These are phyloP conservation scores for Notolepis coatsorum DNA, from an alignment of 2,797 vertebrate species.

Conservation along the genomic window DNA sequence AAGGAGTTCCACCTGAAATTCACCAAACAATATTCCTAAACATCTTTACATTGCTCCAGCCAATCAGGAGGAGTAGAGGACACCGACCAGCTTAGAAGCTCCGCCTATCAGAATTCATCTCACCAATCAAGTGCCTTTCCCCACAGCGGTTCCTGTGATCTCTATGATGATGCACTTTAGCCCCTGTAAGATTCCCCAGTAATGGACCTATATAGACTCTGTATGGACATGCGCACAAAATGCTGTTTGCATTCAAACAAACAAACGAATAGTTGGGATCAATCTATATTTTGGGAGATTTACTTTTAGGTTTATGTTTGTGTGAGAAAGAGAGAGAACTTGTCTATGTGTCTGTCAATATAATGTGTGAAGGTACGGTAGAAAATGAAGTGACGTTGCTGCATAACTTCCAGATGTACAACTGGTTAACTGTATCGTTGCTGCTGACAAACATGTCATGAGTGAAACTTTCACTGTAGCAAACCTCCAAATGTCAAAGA, in stretches of 20 bases:
- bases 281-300: not conserved
- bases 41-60: not conserved
- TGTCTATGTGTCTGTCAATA: slow-evolving; percentile 28
- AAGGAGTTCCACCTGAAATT: slow-evolving; percentile 89
- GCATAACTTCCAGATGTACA: slow-evolving; percentile 27
- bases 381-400: slow-evolving; percentile 24
- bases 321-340: slow-evolving; percentile 28
- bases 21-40: slow-evolving; percentile 84
- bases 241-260: slow-evolving; percentile 24
- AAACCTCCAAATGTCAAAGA: slow-evolving; percentile 37
- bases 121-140: slow-evolving; percentile 69
- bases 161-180: slow-evolving; percentile 61
- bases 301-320: slow-evolving; percentile 23
- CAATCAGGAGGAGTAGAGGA: not conserved
- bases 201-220: slow-evolving; percentile 23
- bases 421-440: slow-evolving; percentile 32
- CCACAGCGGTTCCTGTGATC: slow-evolving; percentile 47
- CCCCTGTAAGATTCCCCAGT: slow-evolving; percentile 34
- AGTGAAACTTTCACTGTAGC: slow-evolving; percentile 18
- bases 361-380: slow-evolving; percentile 7
- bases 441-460: slow-evolving; percentile 27
- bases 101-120: slow-evolving; percentile 48
- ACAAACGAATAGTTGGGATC: slow-evolving; percentile 31
- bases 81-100: slow-evolving; percentile 25
- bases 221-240: too few species aligned